Evolutionary conservation across 2,113 vertebrate species (phyloP), one percentile per base, ranked within the genome.

Genomic region (Xiphophorus couchianus): DNA sequence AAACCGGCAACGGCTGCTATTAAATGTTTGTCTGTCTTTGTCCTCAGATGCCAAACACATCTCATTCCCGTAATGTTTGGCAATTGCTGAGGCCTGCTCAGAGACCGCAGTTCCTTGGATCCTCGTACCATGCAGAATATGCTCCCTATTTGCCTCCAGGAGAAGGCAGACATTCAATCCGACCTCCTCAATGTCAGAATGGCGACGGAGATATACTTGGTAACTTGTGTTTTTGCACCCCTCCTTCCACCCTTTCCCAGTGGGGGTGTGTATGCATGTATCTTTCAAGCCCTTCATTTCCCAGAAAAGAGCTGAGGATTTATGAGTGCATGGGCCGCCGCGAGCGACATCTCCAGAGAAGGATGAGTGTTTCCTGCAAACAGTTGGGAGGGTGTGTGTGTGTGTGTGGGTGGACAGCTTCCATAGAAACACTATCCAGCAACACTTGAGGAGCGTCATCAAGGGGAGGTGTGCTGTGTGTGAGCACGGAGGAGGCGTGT

Each of bases 351-450:
- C 91, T 91, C 92, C 88, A 90, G 88, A 90, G 88, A 87, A 86
- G 86, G 89, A 84, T 86, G 91, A 90, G 90, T 90, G 88, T 91
- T 92, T 90, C 90, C 90, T 90, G 89, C 88, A 90, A 92, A 92
- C 87, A 92, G 75, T 90, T 64, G 73, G 86, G 76, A 78, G 81
- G 86, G 82, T 81, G 76, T 48, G 84, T 78, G 85, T 60, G 88
- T 58, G 51, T 58, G 51, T 67, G 76, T 54, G 84, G 80, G 86
- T 66, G 88, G 90, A 91, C 87, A 84, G 89, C 85, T 91, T 60
- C 88, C 88, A 90, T 91, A 87, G 86, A 92, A 89, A 92, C 86
- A 85, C 84, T 90, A 90, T 89, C 89, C 92, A 89, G 84, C 83
- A 89, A 86, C 89, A 90, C 76, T 85, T 80, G 83, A 88, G 80